Base-by-base conservation (phyloP, 2,797 vertebrate genomes). In the Tiaroga cobitis region DNA sequence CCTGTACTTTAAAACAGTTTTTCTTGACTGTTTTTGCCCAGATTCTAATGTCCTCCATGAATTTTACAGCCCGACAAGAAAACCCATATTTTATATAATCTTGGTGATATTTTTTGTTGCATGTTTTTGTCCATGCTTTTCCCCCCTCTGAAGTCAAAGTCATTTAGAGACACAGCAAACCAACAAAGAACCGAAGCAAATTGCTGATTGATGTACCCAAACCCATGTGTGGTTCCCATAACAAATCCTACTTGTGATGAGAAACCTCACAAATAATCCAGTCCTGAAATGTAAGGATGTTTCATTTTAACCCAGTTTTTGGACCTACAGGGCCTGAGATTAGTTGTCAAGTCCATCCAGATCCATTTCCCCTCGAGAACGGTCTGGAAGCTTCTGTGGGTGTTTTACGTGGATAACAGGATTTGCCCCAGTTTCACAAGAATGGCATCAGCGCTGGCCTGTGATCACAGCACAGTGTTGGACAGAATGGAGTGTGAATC, bases 391-490 rank as follows among this genome's bases (percentile, higher is more conserved):
- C 72, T 83, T 63, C 70, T 78, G 75, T 83, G 83, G 69, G 87
- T 79, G 67, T 85, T 82, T 82, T 74, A 68, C 39, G 63, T 75
- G 84, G 83, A 85, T 88, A 88, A 85, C 75, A 68, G 81, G 84
- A 88, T 88, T 88, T 85, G 46, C 82, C 56, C 84, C 63, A 86
- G 77, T 63, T 86, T 85, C 63, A 78, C 72, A 74, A 54, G 84
- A 86, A 89, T 79, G 88, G 63, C 75, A 63, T 85, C 59, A 73
- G 41, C 67, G 26, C 43, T 59, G 80, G 74, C 51, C 68, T 67
- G 86, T 61, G 80, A 85, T 82, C 76, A 73, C 82, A 78, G 87
- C 79, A 15, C 82, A 39, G 79, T 79, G 77, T 84, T 73, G 5
- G 81, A 81, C 75, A 73, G 74, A 81, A 88, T 65, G 54, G 16